Evolutionary conservation across 2,888 invertebrate genomes (phyloP), one percentile per base, ranked within the genome.

Genomic region (Anthophora plumipes): DNA sequence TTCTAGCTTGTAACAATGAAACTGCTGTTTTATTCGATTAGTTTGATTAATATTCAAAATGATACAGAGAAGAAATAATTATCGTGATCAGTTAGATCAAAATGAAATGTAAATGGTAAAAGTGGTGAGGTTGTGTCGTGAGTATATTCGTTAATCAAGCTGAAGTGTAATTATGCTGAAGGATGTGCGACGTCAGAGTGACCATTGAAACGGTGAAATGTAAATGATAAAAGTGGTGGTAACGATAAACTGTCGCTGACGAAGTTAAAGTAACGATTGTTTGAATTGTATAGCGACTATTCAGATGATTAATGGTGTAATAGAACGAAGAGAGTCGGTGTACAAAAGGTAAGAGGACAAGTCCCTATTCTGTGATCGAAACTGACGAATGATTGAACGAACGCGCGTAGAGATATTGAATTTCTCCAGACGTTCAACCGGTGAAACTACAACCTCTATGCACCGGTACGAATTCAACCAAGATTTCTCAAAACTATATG

Each of bases 211-310:
- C 17, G 11, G 25, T 11, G 43, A 46, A 46, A 43, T 46, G 22
- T 46, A 25, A 61, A 61, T 25, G 61, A 25, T 46, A 46, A 25
- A 46, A 61, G 25, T 61, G 6, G 61, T 14, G 41, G 41, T 1
- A 14, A 43, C 22, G 20, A 9, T 9, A 1, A 41, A 37, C 12
- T 20, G 3, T 39, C n/a, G 43, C 17, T 55, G 43, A 67, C 4
- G 67, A 25, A 67, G 41, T n/a, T 22, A 54, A 61, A 41, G n/a
- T 17, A 54, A 14, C 17, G 41, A 54, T 52, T 41, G 22, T 41
- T 41, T 41, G 17, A 41, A 54, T 66, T 66, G 54, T 41, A 22
- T 41, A 22, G 11, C 17, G 39, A 54, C 25, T 25, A 8, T 54
- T 54, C 17, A 11, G 11, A 31, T 6, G 46, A 41, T 41, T 22